Conservation (phyloP, 2,888 invertebrate species). For the Atherix ibis region DNA sequence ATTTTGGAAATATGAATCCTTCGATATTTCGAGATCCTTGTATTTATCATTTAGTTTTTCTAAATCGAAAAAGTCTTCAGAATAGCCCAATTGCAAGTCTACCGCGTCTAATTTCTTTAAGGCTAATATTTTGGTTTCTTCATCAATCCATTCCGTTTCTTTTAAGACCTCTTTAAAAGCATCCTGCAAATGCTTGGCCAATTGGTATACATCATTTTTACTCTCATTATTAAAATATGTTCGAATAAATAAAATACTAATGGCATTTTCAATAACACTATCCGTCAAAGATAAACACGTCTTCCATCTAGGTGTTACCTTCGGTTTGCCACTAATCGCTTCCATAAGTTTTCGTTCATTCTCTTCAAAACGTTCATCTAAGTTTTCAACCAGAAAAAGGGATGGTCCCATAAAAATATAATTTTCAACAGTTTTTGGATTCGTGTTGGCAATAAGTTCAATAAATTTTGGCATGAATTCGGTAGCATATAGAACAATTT, state of each 20-base stretch:
- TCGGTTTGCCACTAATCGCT: constrained; percentile 66
- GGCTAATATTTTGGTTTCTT: constrained; percentile 63
- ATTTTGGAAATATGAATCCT: constrained; percentile 64
- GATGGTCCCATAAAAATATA: constrained; percentile 13
- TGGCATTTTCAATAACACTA: no score
- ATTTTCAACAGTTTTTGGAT: constrained; percentile 11
- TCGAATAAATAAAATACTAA: no score
- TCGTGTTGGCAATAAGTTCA: constrained; percentile 7
- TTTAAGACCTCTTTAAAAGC: constrained; percentile 74
- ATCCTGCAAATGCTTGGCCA: constrained; percentile 70
- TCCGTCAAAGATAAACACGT: no score
- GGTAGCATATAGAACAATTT: constrained; percentile 9
- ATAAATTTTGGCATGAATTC: constrained; percentile 10
- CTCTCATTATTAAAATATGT: constrained; percentile 37
- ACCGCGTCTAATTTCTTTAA: constrained; percentile 79
- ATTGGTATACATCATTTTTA: constrained; percentile 51
- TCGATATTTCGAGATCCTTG: constrained; percentile 45
- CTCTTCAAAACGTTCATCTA: constrained; percentile 12
- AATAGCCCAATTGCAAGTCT: constrained; percentile 85
- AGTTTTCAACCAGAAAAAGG: constrained; percentile 9
- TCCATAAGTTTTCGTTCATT: constrained; percentile 35
- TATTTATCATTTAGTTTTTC: constrained; percentile 69
- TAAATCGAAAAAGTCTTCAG: constrained; percentile 70
- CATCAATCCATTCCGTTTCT: constrained; percentile 83
- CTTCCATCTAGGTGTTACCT: constrained; percentile 70